phyloP scores from a whole-genome alignment of 2,113 vertebrate genomes.

The Actinemys pallida region DNA sequence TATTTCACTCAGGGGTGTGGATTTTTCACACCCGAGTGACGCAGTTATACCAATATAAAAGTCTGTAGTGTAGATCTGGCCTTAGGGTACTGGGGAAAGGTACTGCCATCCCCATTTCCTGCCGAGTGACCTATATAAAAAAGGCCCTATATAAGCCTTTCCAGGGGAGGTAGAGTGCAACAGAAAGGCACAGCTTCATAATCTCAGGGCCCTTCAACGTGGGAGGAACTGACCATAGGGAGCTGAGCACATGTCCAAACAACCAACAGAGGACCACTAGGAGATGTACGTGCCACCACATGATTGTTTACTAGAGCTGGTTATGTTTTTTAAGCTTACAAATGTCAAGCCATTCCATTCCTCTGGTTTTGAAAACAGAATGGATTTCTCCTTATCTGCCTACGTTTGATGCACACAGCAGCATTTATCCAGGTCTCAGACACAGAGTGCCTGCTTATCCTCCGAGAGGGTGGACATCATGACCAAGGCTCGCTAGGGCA shows the following conservation, averaged over 20 bases:
- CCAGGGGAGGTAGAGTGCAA: background rate
- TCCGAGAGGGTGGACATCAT: background rate
- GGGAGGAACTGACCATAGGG: background rate
- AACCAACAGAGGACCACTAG: fast-evolving
- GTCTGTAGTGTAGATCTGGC: background rate
- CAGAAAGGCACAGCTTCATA: fast-evolving
- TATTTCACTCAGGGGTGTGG: background rate
- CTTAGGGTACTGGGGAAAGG: background rate
- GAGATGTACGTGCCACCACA: fast-evolving
- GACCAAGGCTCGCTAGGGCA: fast-evolving
- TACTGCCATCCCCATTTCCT: background rate
- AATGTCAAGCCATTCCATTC: background rate
- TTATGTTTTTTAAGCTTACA: background rate
- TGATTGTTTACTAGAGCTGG: fast-evolving
- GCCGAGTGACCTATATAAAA: fast-evolving
- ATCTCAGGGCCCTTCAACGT: fast-evolving
- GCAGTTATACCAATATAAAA: background rate
- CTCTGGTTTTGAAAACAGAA: too few species aligned
- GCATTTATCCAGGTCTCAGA: background rate
- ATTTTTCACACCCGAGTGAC: background rate
- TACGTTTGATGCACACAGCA: too few species aligned
- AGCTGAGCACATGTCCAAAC: fast-evolving
- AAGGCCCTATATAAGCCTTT: background rate
- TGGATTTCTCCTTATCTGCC: background rate
- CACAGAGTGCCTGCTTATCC: background rate